These are phyloP conservation scores for Bos indicus DNA, from an alignment of 2,113 vertebrate species.

Conservation along the genomic window DNA sequence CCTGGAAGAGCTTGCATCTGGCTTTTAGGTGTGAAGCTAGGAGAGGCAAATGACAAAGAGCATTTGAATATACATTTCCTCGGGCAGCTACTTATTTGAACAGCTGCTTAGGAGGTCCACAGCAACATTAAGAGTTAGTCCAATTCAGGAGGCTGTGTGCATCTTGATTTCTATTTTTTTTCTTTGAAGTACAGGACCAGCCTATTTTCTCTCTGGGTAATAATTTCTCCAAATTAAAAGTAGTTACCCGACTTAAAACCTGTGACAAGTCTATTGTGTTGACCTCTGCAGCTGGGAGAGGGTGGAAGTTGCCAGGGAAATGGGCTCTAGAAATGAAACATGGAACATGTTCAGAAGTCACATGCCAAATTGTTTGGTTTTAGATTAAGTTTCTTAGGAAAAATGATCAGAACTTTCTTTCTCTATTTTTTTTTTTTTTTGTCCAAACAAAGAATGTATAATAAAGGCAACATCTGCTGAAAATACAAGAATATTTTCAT, in stretches of 20 bases:
- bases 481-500: constrained; percentile 73
- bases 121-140: constrained; percentile 70
- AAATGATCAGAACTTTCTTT: constrained; percentile 54
- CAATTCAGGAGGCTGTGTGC: constrained; percentile 63
- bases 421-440: constrained; percentile 32
- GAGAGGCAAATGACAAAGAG: constrained; percentile 59
- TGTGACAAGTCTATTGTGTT: constrained; percentile 79
- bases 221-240: constrained; percentile 89
- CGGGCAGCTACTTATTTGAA: constrained; percentile 80
- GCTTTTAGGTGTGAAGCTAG: constrained; percentile 76
- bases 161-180: constrained; percentile 77
- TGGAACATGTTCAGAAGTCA: constrained; percentile 49
- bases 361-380: constrained; percentile 61
- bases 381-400: constrained; percentile 67
- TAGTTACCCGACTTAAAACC: constrained; percentile 82
- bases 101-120: constrained; percentile 81
- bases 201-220: constrained; percentile 85
- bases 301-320: constrained; percentile 68
- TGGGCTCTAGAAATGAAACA: constrained; percentile 50
- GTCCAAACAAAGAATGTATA: constrained; percentile 66
- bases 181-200: constrained; percentile 79
- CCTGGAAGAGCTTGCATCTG: constrained; percentile 79
- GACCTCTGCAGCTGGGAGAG: constrained; percentile 70
- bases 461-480: constrained; percentile 62
- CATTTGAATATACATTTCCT: constrained; percentile 80